Conservation (phyloP, 2,113 vertebrate species). For the Sinosuthora webbiana region DNA sequence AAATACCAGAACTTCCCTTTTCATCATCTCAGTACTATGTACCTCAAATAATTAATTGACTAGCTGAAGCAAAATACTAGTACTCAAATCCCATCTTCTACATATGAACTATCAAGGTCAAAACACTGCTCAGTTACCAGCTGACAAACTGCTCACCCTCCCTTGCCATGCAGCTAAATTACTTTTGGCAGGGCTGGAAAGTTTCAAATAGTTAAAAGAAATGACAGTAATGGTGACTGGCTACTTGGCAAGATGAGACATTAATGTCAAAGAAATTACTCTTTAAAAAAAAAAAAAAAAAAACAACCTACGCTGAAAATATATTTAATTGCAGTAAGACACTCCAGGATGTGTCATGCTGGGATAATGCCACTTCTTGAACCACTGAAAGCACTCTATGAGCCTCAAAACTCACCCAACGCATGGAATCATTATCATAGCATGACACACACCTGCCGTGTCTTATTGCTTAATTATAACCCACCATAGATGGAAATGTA, state of each 20-base stretch:
- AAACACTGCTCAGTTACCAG: background rate
- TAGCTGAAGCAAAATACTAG: background rate
- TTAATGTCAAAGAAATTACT: slow-evolving; percentile 81
- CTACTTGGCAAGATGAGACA: slow-evolving; percentile 76
- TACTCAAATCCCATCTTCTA: slow-evolving; percentile 2
- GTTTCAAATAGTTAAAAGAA: slow-evolving; percentile 69
- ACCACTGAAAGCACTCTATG: slow-evolving; percentile 84
- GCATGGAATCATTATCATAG: slow-evolving; percentile 86
- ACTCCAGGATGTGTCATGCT: slow-evolving; percentile 84
- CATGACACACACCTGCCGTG: slow-evolving; percentile 85
- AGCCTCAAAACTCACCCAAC: slow-evolving; percentile 83
- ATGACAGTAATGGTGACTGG: slow-evolving; percentile 68
- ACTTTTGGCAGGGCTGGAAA: slow-evolving; percentile 59
- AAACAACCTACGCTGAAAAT: slow-evolving; percentile 69
- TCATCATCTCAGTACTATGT: background rate
- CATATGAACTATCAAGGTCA: slow-evolving; percentile 22
- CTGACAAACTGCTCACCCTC: background rate
- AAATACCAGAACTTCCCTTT: slow-evolving; percentile 22
- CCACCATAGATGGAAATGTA: slow-evolving; percentile 80
- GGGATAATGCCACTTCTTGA: slow-evolving; percentile 85
- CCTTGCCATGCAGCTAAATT: slow-evolving; percentile 13
- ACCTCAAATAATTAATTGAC: slow-evolving; percentile 21
- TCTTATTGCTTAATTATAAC: slow-evolving; percentile 87
- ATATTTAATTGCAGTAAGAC: slow-evolving; percentile 82
- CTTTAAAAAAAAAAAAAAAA: slow-evolving; percentile 69